A percentile compares a stretch with the other conserved stretches of the same genome.
Conservation (phyloP, 1,140 invertebrate species). For the Belonocnema kinseyi region DNA sequence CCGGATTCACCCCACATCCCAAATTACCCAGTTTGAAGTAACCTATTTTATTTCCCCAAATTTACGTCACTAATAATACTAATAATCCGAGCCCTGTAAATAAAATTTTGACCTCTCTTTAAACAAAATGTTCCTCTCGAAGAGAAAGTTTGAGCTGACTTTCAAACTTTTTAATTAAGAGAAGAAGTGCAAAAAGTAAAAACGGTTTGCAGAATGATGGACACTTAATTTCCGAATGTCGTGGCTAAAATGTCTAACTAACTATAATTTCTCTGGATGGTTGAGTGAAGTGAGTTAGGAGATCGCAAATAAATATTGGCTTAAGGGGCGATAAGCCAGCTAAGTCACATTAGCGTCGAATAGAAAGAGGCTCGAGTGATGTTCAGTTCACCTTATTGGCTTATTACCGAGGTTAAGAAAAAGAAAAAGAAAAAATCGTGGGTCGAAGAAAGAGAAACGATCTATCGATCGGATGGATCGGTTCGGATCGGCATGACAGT, state of each 20-base stretch:
- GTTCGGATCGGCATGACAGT: slow-evolving; percentile 36
- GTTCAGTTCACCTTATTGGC: slow-evolving; percentile 34
- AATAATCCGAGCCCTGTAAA: no score
- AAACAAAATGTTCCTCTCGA: neutral
- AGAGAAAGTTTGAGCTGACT: slow-evolving; percentile 4
- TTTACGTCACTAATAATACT: neutral
- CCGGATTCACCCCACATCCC: no score
- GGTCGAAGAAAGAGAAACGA: neutral
- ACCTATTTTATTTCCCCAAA: neutral
- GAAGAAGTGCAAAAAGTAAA: neutral
- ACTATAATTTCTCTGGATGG: neutral
- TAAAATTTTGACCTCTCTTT: no score
- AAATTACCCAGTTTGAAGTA: no score
- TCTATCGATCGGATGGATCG: slow-evolving; percentile 30
- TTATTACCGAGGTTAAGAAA: slow-evolving; percentile 38
- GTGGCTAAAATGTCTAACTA: neutral
- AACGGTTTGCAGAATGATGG: neutral
- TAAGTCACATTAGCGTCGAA: neutral
- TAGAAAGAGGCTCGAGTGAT: neutral
- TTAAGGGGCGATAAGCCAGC: neutral
- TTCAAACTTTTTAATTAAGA: neutral
- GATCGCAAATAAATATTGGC: neutral
- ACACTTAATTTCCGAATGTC: neutral
- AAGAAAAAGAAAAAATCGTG: neutral
- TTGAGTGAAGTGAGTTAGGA: slow-evolving; percentile 3